These are phyloP conservation scores for Anolis sagrei DNA, from an alignment of 2,113 vertebrate genomes.

Conservation along the genomic window DNA sequence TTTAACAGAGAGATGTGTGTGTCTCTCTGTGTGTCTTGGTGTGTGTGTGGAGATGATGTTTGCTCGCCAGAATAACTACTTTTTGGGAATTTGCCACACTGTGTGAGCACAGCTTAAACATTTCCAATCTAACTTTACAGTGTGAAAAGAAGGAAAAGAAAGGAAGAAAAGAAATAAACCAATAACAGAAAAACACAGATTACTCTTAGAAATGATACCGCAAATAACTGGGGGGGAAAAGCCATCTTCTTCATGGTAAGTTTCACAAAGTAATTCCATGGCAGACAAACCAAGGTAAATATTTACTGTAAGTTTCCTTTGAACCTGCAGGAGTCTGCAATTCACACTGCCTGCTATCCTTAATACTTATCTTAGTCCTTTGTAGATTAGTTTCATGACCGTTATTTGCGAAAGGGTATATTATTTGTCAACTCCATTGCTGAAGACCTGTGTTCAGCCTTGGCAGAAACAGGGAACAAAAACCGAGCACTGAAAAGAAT, in stretches of 20 bases:
- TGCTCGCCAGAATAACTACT: slow-evolving; percentile 53
- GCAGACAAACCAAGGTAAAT: slow-evolving; percentile 60
- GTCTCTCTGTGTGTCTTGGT: not conserved
- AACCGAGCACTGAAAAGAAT: not conserved
- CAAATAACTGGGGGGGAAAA: slow-evolving; percentile 56
- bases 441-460: not conserved
- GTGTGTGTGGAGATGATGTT: not conserved
- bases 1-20: not conserved
- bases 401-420: slow-evolving; percentile 41
- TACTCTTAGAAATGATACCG: slow-evolving; percentile 58
- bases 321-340: slow-evolving; percentile 47
- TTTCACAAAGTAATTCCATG: slow-evolving; percentile 67
- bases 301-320: slow-evolving; percentile 60
- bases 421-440: slow-evolving; percentile 45
- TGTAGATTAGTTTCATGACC: slow-evolving; percentile 47
- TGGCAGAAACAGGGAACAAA: not conserved
- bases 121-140: slow-evolving; percentile 64
- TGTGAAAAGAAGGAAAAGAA: slow-evolving; percentile 33
- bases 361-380: slow-evolving; percentile 53
- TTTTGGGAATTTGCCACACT: slow-evolving; percentile 63
- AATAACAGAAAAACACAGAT: slow-evolving; percentile 32
- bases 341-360: slow-evolving; percentile 34
- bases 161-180: not conserved
- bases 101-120: slow-evolving; percentile 52
- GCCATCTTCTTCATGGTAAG: slow-evolving; percentile 64